These are phyloP conservation scores for Ridgeia piscesae DNA, from an alignment of 1,140 invertebrate species.

Conservation along the genomic window DNA sequence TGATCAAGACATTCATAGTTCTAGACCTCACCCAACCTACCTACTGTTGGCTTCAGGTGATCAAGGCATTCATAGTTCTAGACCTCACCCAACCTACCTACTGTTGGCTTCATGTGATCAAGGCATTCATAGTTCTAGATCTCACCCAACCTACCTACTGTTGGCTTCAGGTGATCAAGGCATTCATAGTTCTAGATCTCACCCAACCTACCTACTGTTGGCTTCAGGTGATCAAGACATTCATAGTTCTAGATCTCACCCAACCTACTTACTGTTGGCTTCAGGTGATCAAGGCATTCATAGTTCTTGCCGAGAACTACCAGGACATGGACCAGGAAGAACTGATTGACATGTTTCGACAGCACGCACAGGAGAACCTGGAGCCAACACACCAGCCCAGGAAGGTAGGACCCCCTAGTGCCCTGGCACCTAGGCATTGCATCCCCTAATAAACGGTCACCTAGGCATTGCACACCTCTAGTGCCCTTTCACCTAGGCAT, in stretches of 20 bases:
- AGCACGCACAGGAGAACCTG: constrained; percentile 56
- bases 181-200: too few species aligned
- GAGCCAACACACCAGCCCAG: constrained; percentile 63
- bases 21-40: too few species aligned
- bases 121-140: too few species aligned
- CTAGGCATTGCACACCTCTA: not conserved
- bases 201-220: too few species aligned
- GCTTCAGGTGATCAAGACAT: too few species aligned
- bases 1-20: too few species aligned
- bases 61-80: too few species aligned
- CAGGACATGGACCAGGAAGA: constrained; percentile 34
- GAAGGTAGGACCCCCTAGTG: constrained; percentile 44
- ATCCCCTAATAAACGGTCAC: not conserved
- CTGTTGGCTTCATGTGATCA: too few species aligned
- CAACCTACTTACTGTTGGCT: not conserved
- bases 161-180: too few species aligned
- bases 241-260: not conserved
- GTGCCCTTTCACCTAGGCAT: not conserved
- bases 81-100: too few species aligned
- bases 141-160: too few species aligned
- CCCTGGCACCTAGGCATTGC: not conserved
- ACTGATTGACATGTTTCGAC: constrained; percentile 56
- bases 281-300: constrained; percentile 61
- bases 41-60: too few species aligned
- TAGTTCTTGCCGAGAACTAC: constrained; percentile 53